Percentiles rank a stretch among this genome's conserved stretches.
phyloP scores from a whole-genome alignment of 2,888 invertebrate genomes.

The Pelosia muscerda region DNA sequence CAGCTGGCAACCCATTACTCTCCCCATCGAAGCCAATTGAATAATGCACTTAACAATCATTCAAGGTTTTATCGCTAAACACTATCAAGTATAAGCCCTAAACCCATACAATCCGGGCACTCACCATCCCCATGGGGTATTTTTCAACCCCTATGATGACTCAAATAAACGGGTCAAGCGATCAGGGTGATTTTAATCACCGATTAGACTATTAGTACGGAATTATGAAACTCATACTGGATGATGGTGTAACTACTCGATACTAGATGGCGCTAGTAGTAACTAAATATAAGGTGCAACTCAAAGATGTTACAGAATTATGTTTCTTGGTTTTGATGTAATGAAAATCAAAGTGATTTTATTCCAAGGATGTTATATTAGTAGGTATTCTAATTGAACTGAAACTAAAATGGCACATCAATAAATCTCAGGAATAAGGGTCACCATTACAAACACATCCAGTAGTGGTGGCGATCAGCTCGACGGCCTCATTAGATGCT shows the following conservation, averaged over 20 bases:
- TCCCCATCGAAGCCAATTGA: conserved; percentile 27
- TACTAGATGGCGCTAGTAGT: conserved; percentile 32
- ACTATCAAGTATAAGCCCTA: conserved; percentile 27
- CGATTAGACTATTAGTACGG: conserved; percentile 1
- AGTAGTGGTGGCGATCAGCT: too few relatives aligned
- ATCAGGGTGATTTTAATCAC: conserved; percentile 14
- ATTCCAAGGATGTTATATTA: too few relatives aligned
- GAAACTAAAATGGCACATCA: too few relatives aligned
- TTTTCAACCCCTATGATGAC: conserved; percentile 36
- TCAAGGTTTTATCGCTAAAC: conserved; percentile 32
- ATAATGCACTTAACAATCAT: conserved; percentile 31
- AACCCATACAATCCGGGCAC: conserved; percentile 43
- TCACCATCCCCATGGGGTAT: conserved; percentile 30
- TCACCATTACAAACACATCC: too few relatives aligned
- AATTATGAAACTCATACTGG: not conserved
- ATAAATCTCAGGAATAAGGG: too few relatives aligned
- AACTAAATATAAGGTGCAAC: not conserved
- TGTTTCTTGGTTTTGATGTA: too few relatives aligned
- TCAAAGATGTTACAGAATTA: too few relatives aligned
- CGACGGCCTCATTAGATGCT: too few relatives aligned
- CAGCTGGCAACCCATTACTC: conserved; percentile 16
- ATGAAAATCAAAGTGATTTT: too few relatives aligned
- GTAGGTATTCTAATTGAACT: too few relatives aligned
- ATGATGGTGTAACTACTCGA: not conserved
- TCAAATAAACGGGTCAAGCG: conserved; percentile 31